Conservation (phyloP, 2,888 invertebrate species). For the Sphaerophoria taeniata region DNA sequence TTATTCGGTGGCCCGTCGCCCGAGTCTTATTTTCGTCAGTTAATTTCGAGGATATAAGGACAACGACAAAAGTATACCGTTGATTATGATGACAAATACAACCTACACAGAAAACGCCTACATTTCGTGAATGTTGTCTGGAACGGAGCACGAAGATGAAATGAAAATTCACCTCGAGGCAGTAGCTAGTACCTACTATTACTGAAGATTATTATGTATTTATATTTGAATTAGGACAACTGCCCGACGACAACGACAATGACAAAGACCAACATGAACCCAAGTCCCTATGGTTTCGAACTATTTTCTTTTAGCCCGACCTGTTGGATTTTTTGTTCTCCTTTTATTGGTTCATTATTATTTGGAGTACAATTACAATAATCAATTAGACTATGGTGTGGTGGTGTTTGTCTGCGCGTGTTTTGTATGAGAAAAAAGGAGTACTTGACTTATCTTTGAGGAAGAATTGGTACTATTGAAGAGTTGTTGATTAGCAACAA, state of each 20-base stretch:
- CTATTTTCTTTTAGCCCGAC: not conserved
- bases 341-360: constrained; percentile 26
- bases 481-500: constrained; percentile 14
- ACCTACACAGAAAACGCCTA: constrained; percentile 3
- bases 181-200: too few relatives aligned
- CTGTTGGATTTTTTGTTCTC: not conserved
- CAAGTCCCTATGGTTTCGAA: constrained; percentile 8
- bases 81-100: constrained; percentile 35
- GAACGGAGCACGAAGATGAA: constrained; percentile 13
- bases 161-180: constrained; percentile 47
- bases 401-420: constrained; percentile 6
- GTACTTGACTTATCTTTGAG: not conserved
- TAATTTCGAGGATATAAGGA: constrained; percentile 62
- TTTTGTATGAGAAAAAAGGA: constrained; percentile 1
- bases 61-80: constrained; percentile 47
- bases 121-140: too few relatives aligned
- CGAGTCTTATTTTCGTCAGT: constrained; percentile 41
- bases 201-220: constrained; percentile 61
- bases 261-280: constrained; percentile 26
- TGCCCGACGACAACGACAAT: constrained; percentile 7
- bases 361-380: constrained; percentile 47
- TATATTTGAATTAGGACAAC: constrained; percentile 47
- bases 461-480: not conserved
- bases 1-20: too few relatives aligned
- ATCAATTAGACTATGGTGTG: constrained; percentile 58